These are phyloP conservation scores for Drosophila obscura DNA, from an alignment of 1,140 invertebrate genomes.

Conservation along the genomic window DNA sequence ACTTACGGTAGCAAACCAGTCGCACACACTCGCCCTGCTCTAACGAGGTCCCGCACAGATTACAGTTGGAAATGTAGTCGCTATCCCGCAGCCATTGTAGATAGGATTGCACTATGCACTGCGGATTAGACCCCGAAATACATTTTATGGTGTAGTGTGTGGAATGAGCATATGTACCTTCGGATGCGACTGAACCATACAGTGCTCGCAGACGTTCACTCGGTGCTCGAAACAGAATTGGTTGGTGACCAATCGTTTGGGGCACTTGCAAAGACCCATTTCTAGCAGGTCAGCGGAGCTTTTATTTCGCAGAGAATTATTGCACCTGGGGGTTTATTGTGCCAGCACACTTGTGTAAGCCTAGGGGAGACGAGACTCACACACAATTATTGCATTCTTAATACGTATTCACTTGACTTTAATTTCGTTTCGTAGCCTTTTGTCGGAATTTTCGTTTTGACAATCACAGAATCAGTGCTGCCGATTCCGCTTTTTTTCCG, in stretches of 20 bases:
- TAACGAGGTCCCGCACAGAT: constrained; percentile 92
- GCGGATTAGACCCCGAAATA: constrained; percentile 75
- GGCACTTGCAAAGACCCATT: constrained; percentile 99
- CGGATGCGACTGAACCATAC: constrained; percentile 97
- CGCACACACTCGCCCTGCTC: constrained; percentile 93
- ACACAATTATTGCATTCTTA: constrained; percentile 54
- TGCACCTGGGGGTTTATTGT: constrained; percentile 20
- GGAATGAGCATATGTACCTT: constrained; percentile 88
- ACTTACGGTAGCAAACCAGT: constrained; percentile 93
- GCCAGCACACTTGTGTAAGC: constrained; percentile 9
- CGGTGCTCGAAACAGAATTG: constrained; percentile 99
- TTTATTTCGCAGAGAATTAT: constrained; percentile 5
- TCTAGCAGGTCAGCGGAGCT: neutral
- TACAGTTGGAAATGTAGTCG: constrained; percentile 96
- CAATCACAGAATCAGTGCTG: constrained; percentile 43
- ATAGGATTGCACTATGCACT: constrained; percentile 99
- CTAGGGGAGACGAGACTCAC: neutral
- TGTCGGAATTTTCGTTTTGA: constrained; percentile 56
- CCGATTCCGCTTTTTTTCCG: too few species aligned
- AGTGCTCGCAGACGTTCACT: constrained; percentile 99
- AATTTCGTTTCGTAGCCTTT: constrained; percentile 29
- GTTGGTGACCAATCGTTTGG: constrained; percentile 97
- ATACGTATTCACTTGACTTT: constrained; percentile 13
- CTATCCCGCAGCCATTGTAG: constrained; percentile 98
- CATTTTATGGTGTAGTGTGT: too few species aligned